Evolutionary conservation across 2,888 invertebrate genomes (phyloP), one percentile per base, ranked within the genome.

Genomic region (Nudaria mundana): DNA sequence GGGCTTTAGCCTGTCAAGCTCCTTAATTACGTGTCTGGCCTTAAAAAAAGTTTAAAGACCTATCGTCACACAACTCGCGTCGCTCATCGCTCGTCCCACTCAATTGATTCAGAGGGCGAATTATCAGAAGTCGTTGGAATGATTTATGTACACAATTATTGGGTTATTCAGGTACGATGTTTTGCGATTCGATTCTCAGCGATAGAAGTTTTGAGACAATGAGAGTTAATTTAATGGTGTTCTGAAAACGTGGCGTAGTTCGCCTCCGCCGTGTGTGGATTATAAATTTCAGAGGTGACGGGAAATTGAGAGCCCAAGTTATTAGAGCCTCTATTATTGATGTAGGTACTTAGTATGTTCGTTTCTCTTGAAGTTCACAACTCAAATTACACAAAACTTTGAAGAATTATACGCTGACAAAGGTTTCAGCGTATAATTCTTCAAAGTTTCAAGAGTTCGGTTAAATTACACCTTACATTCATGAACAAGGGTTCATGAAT

Each of bases 101-200:
- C 70, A 66, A 62, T 74, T 66, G 76, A 71, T 77, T 74, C 72
- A 69, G 64, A 76, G 76, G 77, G 81, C 79, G 81, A 86, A 87
- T 88, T 88, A 88, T 87, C 87, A 85, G 84, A 65, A 87, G 86
- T 84, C 87, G 85, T 88, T 87, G 83, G 76, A 81, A 83, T 88
- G 88, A 88, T 87, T 86, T 88, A 88, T 86, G 84, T 83, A 83
- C 83, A 85, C 86, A 87, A 87, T 88, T 88, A 88, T 88, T 87
- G 87, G 86, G 86, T 82, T 81, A 84, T 81, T 83, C 86, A 86
- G 86, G 85, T 85, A 79, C 77, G 76, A 63, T 83, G 84, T 83
- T 82, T 84, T 81, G 68, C 76, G 83, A 83, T 81, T 75, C 79
- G 81, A 85, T 82, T 75, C 76, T 63, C 48, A 44, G 55, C 71